A percentile compares a stretch with the other conserved stretches of the same genome.
Evolutionary conservation across 2,888 invertebrate genomes (phyloP).

Genomic region (Aphrophora alni): DNA sequence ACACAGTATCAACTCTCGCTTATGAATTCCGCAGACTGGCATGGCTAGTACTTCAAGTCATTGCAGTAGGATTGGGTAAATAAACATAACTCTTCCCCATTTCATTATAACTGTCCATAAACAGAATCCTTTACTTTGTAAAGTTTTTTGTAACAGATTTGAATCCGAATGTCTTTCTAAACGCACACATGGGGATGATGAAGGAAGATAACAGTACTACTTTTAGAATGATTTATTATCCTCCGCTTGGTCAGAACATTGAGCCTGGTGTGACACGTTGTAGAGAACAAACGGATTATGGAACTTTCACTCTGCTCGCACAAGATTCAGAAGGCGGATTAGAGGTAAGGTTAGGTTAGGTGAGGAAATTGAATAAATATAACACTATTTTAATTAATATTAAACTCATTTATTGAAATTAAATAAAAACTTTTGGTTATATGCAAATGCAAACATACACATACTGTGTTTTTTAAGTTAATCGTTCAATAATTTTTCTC

Average conservation of each 20-base stretch:
- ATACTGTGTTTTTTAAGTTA: too few relatives aligned
- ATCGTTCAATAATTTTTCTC: too few relatives aligned
- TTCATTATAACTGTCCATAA: too few relatives aligned
- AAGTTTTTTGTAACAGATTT: slow-evolving; percentile 59
- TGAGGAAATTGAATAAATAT: too few relatives aligned
- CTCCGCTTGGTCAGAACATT: slow-evolving; percentile 60
- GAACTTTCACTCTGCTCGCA: slow-evolving; percentile 75
- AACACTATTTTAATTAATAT: too few relatives aligned
- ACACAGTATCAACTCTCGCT: slow-evolving; percentile 31
- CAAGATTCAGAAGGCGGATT: slow-evolving; percentile 78
- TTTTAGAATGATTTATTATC: slow-evolving; percentile 75
- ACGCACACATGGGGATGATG: slow-evolving; percentile 72
- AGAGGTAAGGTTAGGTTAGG: slow-evolving; percentile 63
- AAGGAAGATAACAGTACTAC: slow-evolving; percentile 69
- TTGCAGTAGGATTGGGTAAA: slow-evolving; percentile 38
- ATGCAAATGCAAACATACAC: too few relatives aligned
- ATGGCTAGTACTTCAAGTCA: slow-evolving; percentile 27
- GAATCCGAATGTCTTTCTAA: slow-evolving; percentile 66
- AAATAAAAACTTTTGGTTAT: too few relatives aligned
- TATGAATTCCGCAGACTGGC: slow-evolving; percentile 35
- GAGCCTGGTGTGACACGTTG: slow-evolving; percentile 66
- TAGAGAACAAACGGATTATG: slow-evolving; percentile 76
- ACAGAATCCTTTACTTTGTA: slow-evolving; percentile 4
- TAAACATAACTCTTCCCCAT: not conserved
- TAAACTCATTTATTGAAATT: too few relatives aligned